These are phyloP conservation scores for Acromyrmex heyeri DNA, from an alignment of 1,140 invertebrate genomes.

Conservation along the genomic window DNA sequence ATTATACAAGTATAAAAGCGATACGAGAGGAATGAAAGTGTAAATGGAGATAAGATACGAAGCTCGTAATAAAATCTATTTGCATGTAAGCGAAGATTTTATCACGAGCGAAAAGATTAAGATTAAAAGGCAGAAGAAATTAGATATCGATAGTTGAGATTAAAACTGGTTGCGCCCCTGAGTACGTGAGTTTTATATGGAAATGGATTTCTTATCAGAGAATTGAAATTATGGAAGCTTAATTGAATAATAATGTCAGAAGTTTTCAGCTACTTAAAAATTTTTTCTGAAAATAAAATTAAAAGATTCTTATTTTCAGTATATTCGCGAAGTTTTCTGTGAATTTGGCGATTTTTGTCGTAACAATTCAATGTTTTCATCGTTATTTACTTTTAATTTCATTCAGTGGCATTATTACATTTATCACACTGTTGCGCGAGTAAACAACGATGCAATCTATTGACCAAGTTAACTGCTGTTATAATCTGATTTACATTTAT, in stretches of 20 bases:
- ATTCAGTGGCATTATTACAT: not conserved
- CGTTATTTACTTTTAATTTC: slow-evolving; percentile 41
- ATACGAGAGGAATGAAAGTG: not conserved
- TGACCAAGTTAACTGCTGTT: not conserved
- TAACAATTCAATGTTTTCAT: not conserved
- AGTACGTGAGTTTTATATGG: not conserved
- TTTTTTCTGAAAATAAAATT: not conserved
- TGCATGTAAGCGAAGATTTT: not conserved
- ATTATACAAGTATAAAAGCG: not conserved
- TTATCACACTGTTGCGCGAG: not conserved
- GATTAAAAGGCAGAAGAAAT: slow-evolving; percentile 14
- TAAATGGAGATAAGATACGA: not conserved
- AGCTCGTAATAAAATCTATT: slow-evolving; percentile 7
- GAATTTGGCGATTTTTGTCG: not conserved
- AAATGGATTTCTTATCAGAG: slow-evolving; percentile 12
- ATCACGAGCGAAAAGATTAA: not conserved
- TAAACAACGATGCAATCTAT: slow-evolving; percentile 10
- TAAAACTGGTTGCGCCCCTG: not conserved
- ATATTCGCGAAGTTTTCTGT: not conserved
- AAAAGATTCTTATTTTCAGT: not conserved
- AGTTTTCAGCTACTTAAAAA: slow-evolving; percentile 6
- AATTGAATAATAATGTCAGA: slow-evolving; percentile 25
- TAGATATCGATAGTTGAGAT: slow-evolving; percentile 29
- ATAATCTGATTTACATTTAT: slow-evolving; percentile 39
- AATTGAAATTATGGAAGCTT: slow-evolving; percentile 7